Conservation (phyloP, 1,140 invertebrate genomes). For the Sesamia nonagrioides region DNA sequence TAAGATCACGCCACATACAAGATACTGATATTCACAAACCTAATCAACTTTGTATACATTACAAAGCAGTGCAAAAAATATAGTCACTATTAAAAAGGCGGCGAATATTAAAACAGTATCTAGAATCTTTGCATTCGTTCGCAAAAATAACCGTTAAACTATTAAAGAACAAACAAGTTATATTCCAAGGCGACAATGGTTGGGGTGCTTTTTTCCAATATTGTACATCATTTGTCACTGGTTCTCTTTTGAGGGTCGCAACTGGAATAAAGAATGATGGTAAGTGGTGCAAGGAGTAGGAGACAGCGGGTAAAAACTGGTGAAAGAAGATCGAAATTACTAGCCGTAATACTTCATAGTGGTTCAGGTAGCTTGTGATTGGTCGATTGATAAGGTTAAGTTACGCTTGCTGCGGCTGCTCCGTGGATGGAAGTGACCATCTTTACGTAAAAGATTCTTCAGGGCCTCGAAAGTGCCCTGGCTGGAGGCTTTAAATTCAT, state of each 20-base stretch:
- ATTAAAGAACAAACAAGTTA: constrained; percentile 64
- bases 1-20: too few species aligned
- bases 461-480: too few species aligned
- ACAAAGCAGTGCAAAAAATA: constrained; percentile 1
- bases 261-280: constrained; percentile 68
- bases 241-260: constrained; percentile 66
- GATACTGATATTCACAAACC: neutral
- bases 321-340: too few species aligned
- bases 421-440: too few species aligned
- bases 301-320: neutral
- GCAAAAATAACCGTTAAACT: constrained; percentile 67
- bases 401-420: too few species aligned
- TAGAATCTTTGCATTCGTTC: constrained; percentile 39
- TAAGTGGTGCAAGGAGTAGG: constrained; percentile 39
- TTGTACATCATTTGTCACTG: constrained; percentile 78
- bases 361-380: too few species aligned
- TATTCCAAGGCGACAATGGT: constrained; percentile 65
- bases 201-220: constrained; percentile 74
- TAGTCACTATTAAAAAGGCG: constrained; percentile 4
- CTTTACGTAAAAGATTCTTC: too few species aligned
- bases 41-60: neutral
- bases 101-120: constrained; percentile 1
- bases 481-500: too few species aligned
- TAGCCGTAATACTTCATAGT: too few species aligned
- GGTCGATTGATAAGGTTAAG: too few species aligned